Percentiles rank a stretch among this genome's conserved stretches.
These are phyloP conservation scores for Melanotaenia maccullochi DNA, from an alignment of 2,797 vertebrate species.

Conservation along the genomic window DNA sequence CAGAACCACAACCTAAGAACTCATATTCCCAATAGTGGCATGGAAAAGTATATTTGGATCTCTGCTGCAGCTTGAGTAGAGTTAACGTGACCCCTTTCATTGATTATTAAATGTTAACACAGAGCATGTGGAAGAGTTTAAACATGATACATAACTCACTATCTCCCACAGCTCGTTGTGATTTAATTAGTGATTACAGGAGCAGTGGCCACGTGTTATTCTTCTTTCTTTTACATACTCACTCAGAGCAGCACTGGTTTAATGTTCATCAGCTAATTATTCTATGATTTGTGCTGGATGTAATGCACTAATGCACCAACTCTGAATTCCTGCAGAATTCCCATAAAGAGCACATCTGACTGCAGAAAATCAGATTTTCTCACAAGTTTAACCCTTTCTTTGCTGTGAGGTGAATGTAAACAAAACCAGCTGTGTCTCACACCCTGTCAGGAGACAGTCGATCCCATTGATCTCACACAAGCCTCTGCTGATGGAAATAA, in stretches of 20 bases:
- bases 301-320: no score
- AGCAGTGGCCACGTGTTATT: not conserved
- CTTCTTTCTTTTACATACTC: not conserved
- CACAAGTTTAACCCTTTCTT: not conserved
- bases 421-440: not conserved
- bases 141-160: not conserved
- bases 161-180: not conserved
- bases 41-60: constrained; percentile 14
- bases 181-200: not conserved
- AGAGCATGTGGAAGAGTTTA: not conserved
- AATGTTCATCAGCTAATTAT: not conserved
- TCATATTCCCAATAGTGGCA: constrained; percentile 1
- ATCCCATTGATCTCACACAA: constrained; percentile 19
- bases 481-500: constrained; percentile 33
- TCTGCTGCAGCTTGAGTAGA: not conserved
- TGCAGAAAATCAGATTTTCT: not conserved
- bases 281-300: not conserved
- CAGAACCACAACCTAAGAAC: constrained; percentile 4
- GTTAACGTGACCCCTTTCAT: not conserved
- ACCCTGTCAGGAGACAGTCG: constrained; percentile 10
- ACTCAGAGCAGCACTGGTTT: not conserved
- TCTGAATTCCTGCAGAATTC: no score
- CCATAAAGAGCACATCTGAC: no score
- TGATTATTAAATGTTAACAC: not conserved
- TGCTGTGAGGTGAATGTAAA: not conserved